A percentile compares a stretch with the other conserved stretches of the same genome.
Evolutionary conservation across 2,797 vertebrate species (phyloP).

Genomic region (Hydrocynus forskahlii): DNA sequence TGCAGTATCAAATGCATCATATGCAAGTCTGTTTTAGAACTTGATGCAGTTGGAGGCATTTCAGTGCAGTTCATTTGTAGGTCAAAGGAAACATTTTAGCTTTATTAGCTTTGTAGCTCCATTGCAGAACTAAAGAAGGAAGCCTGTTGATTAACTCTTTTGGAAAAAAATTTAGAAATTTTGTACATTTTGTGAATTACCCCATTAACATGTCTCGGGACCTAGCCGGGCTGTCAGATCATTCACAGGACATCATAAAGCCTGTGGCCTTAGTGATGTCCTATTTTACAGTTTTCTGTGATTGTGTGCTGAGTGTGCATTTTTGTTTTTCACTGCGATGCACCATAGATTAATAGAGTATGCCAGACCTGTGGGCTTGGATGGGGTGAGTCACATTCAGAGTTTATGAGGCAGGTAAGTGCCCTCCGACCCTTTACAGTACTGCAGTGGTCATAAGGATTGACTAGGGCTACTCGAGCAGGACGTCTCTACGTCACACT

Average conservation of each 20-base stretch:
- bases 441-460: constrained; percentile 9
- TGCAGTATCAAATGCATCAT: too few relatives aligned
- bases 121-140: too few relatives aligned
- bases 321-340: constrained; percentile 39
- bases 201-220: background rate
- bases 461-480: constrained; percentile 17
- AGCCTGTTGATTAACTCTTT: too few relatives aligned
- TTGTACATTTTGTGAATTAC: too few relatives aligned
- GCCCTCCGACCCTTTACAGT: constrained; percentile 16
- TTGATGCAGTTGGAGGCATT: too few relatives aligned
- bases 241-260: background rate
- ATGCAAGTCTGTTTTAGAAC: too few relatives aligned
- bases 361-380: background rate
- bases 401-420: constrained; percentile 48
- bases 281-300: background rate
- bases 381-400: constrained; percentile 32
- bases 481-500: background rate
- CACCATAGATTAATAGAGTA: constrained; percentile 30
- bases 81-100: too few relatives aligned
- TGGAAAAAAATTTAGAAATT: too few relatives aligned
- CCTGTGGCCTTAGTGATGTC: background rate
- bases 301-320: constrained; percentile 33
- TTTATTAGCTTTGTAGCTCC: too few relatives aligned
- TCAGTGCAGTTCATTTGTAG: too few relatives aligned
- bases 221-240: too few relatives aligned